phyloP scores from a whole-genome alignment of 1,140 invertebrate species.

The Lepidurus packardi region DNA sequence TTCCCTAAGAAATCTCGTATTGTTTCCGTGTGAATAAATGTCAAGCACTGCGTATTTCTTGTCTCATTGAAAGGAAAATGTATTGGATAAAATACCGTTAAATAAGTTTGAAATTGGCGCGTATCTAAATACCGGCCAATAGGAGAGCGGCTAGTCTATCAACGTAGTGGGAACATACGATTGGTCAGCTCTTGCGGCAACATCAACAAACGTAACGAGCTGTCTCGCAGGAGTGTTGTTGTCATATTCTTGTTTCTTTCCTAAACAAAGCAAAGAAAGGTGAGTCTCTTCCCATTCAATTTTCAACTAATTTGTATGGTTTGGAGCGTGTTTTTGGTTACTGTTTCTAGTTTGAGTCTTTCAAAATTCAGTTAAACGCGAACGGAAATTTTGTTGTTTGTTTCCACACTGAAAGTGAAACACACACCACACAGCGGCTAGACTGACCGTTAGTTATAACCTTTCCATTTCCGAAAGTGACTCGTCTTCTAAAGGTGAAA shows the following conservation, averaged over 20 bases:
- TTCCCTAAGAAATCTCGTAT: neutral
- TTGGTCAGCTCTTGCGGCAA: neutral
- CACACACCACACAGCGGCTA: too few relatives aligned
- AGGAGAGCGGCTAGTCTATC: neutral
- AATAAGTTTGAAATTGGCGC: neutral
- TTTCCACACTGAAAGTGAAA: too few relatives aligned
- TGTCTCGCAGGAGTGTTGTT: neutral
- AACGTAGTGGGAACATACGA: neutral
- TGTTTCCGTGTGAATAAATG: neutral
- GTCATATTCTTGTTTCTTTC: neutral
- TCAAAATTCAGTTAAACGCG: too few relatives aligned
- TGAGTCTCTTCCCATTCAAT: neutral
- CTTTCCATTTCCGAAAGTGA: too few relatives aligned
- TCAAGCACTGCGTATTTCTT: neutral
- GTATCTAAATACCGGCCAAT: neutral
- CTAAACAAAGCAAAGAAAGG: slow-evolving; percentile 15
- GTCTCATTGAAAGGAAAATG: too few relatives aligned
- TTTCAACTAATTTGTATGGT: too few relatives aligned
- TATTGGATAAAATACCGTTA: too few relatives aligned
- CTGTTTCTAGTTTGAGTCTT: too few relatives aligned
- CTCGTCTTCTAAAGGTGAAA: too few relatives aligned
- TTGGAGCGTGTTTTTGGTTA: too few relatives aligned
- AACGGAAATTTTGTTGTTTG: too few relatives aligned
- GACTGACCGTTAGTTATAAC: too few relatives aligned
- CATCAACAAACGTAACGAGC: neutral